phyloP scores from a whole-genome alignment of 2,888 invertebrate genomes.

The Aproaerema taeniolella region DNA sequence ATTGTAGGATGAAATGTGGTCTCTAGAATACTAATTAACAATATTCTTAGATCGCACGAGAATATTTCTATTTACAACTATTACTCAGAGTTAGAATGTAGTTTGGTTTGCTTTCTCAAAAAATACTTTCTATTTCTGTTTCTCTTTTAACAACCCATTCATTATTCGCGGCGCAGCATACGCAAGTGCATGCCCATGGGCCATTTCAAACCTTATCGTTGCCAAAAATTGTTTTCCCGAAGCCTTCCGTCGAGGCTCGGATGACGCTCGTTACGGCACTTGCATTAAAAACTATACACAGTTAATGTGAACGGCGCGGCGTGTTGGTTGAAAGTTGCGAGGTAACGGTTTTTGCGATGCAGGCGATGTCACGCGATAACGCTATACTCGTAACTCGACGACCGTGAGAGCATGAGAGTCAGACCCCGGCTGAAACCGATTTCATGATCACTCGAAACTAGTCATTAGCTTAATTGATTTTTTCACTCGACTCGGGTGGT shows the following conservation, averaged over 20 bases:
- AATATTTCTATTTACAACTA: too few species aligned
- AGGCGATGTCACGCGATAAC: background rate
- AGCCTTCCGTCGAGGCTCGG: background rate
- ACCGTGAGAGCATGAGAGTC: slow-evolving; percentile 1
- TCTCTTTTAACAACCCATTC: slow-evolving; percentile 2
- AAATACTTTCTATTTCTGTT: slow-evolving; percentile 8
- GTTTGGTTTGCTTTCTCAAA: too few species aligned
- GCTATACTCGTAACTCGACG: slow-evolving; percentile 1
- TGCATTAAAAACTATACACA: background rate
- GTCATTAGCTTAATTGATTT: slow-evolving; percentile 2
- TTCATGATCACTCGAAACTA: background rate
- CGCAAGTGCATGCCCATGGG: too few species aligned
- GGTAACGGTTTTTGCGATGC: background rate
- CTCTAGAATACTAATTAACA: too few species aligned
- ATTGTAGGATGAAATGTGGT: too few species aligned
- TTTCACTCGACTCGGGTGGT: slow-evolving; percentile 3
- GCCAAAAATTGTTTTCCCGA: background rate
- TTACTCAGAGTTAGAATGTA: too few species aligned
- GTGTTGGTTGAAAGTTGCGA: slow-evolving; percentile 1
- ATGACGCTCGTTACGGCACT: slow-evolving; percentile 3
- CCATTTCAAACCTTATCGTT: background rate
- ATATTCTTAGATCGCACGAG: too few species aligned
- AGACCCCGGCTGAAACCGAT: too few species aligned
- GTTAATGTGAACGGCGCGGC: background rate
- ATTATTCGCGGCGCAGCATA: too few species aligned